These are phyloP conservation scores for Synanthedon andrenaeformis DNA, from an alignment of 2,888 invertebrate species.

Conservation along the genomic window DNA sequence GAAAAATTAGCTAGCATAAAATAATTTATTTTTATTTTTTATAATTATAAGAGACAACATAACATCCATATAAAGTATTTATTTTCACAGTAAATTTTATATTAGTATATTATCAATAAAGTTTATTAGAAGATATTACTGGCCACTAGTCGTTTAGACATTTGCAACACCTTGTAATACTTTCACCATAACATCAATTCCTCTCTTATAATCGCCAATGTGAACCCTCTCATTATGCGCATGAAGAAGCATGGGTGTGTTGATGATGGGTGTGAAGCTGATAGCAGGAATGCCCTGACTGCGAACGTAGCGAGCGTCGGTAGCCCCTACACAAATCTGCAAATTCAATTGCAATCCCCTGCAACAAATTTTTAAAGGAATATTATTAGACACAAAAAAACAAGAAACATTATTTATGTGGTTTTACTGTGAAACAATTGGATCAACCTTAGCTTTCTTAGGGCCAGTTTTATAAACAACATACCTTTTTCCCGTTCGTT, in stretches of 20 bases:
- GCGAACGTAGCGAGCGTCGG: slow-evolving; percentile 87
- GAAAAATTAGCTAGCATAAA: too few relatives aligned
- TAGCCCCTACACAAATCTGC: slow-evolving; percentile 86
- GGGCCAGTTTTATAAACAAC: too few relatives aligned
- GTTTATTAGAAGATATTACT: too few relatives aligned
- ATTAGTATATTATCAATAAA: too few relatives aligned
- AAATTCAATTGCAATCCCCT: slow-evolving; percentile 28
- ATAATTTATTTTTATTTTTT: too few relatives aligned
- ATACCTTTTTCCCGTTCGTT: too few relatives aligned
- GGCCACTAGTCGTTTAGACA: slow-evolving; percentile 21
- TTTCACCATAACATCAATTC: slow-evolving; percentile 80
- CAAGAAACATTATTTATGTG: too few relatives aligned
- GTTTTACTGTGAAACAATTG: too few relatives aligned
- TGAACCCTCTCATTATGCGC: slow-evolving; percentile 86
- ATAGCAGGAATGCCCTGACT: slow-evolving; percentile 80
- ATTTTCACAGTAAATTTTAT: too few relatives aligned
- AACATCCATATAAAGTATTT: too few relatives aligned
- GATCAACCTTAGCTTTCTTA: background rate
- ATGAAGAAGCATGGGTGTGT: slow-evolving; percentile 82
- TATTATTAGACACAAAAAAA: background rate
- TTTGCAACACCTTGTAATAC: slow-evolving; percentile 74
- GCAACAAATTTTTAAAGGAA: background rate
- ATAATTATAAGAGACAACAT: too few relatives aligned
- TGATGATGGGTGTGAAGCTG: slow-evolving; percentile 85
- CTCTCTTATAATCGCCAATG: slow-evolving; percentile 76